Base-by-base conservation (phyloP, 1,140 invertebrate species). In the Zaprionus kolodkinae region DNA sequence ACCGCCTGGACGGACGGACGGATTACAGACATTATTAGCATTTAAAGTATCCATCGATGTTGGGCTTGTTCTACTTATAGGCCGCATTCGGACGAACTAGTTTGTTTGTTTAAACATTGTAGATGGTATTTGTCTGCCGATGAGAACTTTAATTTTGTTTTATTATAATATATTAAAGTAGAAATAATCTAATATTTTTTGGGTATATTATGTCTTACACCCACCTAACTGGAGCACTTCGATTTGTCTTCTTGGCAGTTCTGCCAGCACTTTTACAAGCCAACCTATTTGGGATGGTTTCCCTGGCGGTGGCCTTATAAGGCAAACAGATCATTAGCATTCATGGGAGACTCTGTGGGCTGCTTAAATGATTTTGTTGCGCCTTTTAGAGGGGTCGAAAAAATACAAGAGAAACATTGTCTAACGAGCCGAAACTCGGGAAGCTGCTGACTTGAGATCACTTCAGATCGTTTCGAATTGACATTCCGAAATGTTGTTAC, bases 291-390 rank as follows among this genome's bases (percentile, higher is more conserved):
- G 33, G 43, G 9, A 4, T 52, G 7, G 56, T 36, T 50, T 70
- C n/a, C 60, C 59, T 17, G 35, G 21, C 7, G 4, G 33, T 35
- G 4, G 40, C 25, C 72, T 52, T 64, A 70, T 75, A 71, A 75
- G 72, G 72, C n/a, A 30, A 1, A 30, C 40, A 59, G 27, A 43
- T 59, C 67, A 71, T 75, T 75, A 71, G 35, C 72, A 71, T 75
- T 64, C 33, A 74, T 70, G 57, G 52, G 57, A 40, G 59, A 70
- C 12, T 36, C 67, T 59, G 72, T 75, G 72, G 67, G 72, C 59
- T 63, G 72, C 33, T 57, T 17, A 4, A 70, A 59, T 57, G 55
- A 35, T 55, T 75, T 70, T 75, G 60, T 64, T 74, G 56, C n/a
- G 17, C 72, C 50, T 30, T 30, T 69, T 40, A 62, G 57, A 50